These are phyloP conservation scores for Diarsia brunnea DNA, from an alignment of 2,888 invertebrate genomes.

Conservation along the genomic window DNA sequence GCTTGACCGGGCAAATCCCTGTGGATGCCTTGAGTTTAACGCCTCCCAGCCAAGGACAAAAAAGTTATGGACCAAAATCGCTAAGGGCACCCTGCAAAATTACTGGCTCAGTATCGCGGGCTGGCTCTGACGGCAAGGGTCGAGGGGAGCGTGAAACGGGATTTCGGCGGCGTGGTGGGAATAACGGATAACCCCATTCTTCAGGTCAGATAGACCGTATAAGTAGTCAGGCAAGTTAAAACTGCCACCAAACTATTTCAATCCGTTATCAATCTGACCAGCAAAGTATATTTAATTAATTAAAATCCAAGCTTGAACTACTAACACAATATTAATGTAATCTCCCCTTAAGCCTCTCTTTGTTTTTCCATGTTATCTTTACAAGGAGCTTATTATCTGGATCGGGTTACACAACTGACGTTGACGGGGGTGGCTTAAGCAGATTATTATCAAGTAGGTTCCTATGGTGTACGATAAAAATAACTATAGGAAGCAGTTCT, in stretches of 20 bases:
- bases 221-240: background rate
- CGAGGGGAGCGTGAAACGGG: no score
- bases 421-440: constrained; percentile 65
- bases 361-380: constrained; percentile 65
- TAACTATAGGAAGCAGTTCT: constrained; percentile 10
- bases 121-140: no score
- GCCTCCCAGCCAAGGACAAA: no score
- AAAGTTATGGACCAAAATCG: no score
- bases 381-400: constrained; percentile 69
- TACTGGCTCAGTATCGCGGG: no score
- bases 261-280: background rate
- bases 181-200: no score
- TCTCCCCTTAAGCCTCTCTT: constrained; percentile 46
- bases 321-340: constrained; percentile 43
- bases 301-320: constrained; percentile 19
- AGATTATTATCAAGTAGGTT: constrained; percentile 46
- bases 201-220: background rate
- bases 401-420: constrained; percentile 68
- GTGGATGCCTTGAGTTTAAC: no score
- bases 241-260: background rate
- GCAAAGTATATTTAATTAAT: constrained; percentile 15
- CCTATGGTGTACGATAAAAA: constrained; percentile 19
- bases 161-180: no score
- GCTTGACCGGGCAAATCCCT: no score
- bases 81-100: no score